Base-by-base conservation (phyloP, 2,888 invertebrate species). In the Ormyrus labotus region DNA sequence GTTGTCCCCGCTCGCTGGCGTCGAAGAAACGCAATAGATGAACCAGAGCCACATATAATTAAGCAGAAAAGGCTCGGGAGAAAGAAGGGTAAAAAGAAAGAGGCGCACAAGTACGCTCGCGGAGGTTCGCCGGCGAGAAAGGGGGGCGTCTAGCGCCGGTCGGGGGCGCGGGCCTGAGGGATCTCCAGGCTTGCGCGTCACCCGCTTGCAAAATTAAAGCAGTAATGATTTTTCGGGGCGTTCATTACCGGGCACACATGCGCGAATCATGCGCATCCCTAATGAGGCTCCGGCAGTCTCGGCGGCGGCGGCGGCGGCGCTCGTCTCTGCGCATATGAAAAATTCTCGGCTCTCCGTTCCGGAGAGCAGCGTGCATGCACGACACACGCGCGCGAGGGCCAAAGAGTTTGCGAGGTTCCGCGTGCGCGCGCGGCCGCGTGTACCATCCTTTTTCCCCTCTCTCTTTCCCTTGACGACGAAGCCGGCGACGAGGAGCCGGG, bases 191-290 rank as follows among this genome's bases (percentile, higher is more conserved):
- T 6, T 60, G 5, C 9, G 57, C 8, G 9, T 10, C 57, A 57
- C 57, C n/a, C 68, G 55, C 53, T 58, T 61, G 75, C 53, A 72
- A 81, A 83, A 81, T 83, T 78, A 83, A 84, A 82, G 71, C 72
- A 67, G 81, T 83, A 84, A 84, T 84, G 81, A 83, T 83, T 83
- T 84, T 78, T 81, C 82, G 80, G 80, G 77, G 82, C 81, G 82
- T 83, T 84, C 83, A 84, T 84, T 84, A 83, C 83, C 19, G 19
- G 75, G 79, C 47, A 53, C 61, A 61, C 68, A 61, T 9, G 47
- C 72, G 70, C 82, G 74, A 82, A 65, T 79, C 80, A 77, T 73
- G 81, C 65, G 71, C 78, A 70, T 69, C 81, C 69, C 83, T 82
- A 84, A 84, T 78, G 78, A 78, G 71, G 67, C 19, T 19, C 19